These are phyloP conservation scores for Abrostola tripartita DNA, from an alignment of 2,888 invertebrate species.

Conservation along the genomic window DNA sequence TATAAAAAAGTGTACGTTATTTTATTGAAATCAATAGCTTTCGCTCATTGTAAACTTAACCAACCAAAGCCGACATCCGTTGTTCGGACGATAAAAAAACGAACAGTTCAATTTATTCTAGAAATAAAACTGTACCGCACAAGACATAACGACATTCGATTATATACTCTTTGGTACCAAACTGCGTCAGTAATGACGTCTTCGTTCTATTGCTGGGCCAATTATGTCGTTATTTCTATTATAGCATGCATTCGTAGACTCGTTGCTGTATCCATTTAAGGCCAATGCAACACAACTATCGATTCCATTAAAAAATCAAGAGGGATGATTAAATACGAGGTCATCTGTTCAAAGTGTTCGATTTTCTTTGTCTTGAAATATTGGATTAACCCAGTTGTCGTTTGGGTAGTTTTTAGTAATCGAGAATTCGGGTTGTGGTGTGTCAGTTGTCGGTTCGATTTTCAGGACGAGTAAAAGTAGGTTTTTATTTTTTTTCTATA, in stretches of 20 bases:
- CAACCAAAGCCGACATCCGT: not conserved
- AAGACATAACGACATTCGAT: constrained; percentile 9
- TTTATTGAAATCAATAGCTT: too few species aligned
- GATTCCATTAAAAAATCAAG: constrained; percentile 43
- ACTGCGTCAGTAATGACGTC: constrained; percentile 44
- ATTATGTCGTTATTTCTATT: constrained; percentile 42
- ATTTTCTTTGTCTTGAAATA: too few species aligned
- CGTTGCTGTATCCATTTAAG: constrained; percentile 16
- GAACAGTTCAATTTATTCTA: not conserved
- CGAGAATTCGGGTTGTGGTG: too few species aligned
- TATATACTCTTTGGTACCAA: not conserved
- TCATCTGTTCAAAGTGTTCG: not conserved
- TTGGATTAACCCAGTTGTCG: not conserved
- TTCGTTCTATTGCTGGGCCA: constrained; percentile 12
- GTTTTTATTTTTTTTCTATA: too few species aligned
- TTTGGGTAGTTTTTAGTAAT: too few species aligned
- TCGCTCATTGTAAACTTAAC: too few species aligned
- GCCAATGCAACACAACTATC: constrained; percentile 31
- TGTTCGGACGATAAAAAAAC: not conserved
- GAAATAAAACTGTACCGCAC: constrained; percentile 8
- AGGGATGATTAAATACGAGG: constrained; percentile 16
- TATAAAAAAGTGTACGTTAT: too few species aligned
- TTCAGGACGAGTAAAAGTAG: too few species aligned
- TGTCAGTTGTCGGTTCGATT: too few species aligned
- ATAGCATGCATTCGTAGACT: constrained; percentile 22